Conservation (phyloP, 2,797 vertebrate genomes). For the Cyclura pinguis region DNA sequence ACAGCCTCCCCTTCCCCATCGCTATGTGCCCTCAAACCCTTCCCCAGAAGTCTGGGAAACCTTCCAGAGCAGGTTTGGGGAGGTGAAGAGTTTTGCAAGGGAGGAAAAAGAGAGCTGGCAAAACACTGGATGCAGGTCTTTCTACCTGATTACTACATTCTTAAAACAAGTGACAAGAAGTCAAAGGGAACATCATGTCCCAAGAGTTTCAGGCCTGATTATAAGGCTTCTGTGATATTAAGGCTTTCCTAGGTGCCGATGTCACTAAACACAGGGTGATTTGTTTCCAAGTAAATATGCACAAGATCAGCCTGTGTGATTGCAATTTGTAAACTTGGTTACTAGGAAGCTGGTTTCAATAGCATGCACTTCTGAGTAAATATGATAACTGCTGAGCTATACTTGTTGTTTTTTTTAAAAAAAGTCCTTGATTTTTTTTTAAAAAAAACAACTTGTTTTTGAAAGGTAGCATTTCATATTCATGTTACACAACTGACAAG, state of each 20-base stretch:
- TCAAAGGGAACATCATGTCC: background rate
- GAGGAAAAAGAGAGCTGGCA: background rate
- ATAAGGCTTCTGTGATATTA: background rate
- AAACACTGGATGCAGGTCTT: background rate
- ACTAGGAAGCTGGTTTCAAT: background rate
- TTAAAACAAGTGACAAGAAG: background rate
- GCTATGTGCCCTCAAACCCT: background rate
- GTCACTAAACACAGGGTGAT: background rate
- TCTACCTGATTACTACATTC: background rate
- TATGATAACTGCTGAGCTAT: background rate
- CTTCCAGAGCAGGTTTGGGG: background rate
- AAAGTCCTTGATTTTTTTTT: background rate
- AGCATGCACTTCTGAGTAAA: background rate
- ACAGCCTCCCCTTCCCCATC: background rate
- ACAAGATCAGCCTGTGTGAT: background rate
- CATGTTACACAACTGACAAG: rapidly evolving
- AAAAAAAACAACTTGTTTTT: background rate
- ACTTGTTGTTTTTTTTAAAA: background rate
- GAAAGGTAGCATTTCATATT: background rate
- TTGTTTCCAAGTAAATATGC: background rate
- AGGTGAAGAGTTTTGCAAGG: background rate
- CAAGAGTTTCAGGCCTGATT: background rate
- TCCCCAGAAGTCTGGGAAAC: background rate
- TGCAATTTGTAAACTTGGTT: background rate
- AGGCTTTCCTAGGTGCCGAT: background rate